Conservation (phyloP, 2,888 invertebrate genomes). For the Sarcophaga caerulescens region DNA sequence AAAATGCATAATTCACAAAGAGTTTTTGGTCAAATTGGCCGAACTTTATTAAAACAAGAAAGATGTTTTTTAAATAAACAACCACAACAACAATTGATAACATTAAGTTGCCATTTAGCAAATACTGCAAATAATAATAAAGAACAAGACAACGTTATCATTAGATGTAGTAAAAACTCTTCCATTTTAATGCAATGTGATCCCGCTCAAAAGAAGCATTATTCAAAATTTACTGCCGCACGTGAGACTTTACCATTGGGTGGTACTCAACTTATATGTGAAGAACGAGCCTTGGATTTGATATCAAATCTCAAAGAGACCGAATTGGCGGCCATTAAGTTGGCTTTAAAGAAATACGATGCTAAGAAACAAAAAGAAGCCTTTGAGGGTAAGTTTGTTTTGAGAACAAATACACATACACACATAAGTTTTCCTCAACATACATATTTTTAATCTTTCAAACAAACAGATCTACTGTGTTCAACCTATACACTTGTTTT, state of each 20-base stretch:
- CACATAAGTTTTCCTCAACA: too few relatives aligned
- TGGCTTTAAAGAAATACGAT: conserved; percentile 88
- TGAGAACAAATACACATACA: not conserved
- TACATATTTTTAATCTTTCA: too few relatives aligned
- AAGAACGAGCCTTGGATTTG: conserved; percentile 88
- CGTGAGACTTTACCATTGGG: conserved; percentile 61
- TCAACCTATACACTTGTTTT: too few relatives aligned
- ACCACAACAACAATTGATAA: conserved; percentile 49
- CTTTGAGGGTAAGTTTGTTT: conserved; percentile 86
- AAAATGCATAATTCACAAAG: conserved; percentile 61
- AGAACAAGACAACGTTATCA: too few relatives aligned
- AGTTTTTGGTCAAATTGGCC: conserved; percentile 50
- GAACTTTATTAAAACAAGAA: conserved; percentile 58
- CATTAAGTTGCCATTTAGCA: conserved; percentile 39
- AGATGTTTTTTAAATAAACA: conserved; percentile 32
- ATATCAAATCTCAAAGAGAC: conserved; percentile 87
- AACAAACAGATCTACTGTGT: too few relatives aligned
- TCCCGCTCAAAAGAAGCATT: conserved; percentile 58
- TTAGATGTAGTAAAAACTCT: conserved; percentile 3
- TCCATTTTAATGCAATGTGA: not conserved
- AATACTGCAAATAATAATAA: not conserved
- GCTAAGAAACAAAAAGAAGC: conserved; percentile 88
- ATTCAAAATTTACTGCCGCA: conserved; percentile 72
- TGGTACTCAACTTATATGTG: conserved; percentile 82
- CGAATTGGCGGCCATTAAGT: conserved; percentile 86